Base-by-base conservation (phyloP, 2,888 invertebrate genomes). In the Nemotelus pantherinus region DNA sequence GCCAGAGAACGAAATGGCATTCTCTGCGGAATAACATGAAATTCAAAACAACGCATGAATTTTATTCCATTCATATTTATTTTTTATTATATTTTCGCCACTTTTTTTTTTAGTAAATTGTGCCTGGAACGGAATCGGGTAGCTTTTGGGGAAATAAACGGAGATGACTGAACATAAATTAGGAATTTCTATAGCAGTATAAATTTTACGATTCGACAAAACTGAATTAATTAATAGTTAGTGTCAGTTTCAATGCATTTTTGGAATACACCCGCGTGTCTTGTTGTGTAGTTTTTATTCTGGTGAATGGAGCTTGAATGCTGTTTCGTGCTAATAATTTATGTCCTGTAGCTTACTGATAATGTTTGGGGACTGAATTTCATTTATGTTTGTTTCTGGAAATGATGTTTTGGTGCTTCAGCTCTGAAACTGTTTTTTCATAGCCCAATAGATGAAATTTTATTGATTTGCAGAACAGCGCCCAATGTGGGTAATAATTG, bases 201-300 rank as follows among this genome's bases (percentile, higher is more conserved):
- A 50, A 48, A 68, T 68, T 68, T 68, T 50, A 50, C 68, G 68
- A 50, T 68, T 68, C 68, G 39, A 50, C 68, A 68, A 48, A 68
- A 68, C 68, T 68, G 68, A 68, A 68, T 68, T 68, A 68, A 68
- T 68, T 68, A 68, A 68, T 68, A 68, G 68, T 68, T 68, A 68
- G 68, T 68, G 68, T 68, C 68, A 68, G 48, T 68, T 68, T 68
- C 68, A 68, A 68, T 68, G 41, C 50, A 68, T 68, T 48, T 60
- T n/a, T 39, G 58, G 25, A 25, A 25, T 25, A 25, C 25, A 41
- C 39, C 5, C 25, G 39, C 43, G 5, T 68, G 48, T 50, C 41
- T 10, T 68, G n/a, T 39, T 63, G 44, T 65, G 9, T 10, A 9
- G 65, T 44, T 25, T 25, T 25, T 25, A 25, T 25, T 25, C 25